phyloP scores from a whole-genome alignment of 2,113 vertebrate species.

The Ophiodon elongatus region DNA sequence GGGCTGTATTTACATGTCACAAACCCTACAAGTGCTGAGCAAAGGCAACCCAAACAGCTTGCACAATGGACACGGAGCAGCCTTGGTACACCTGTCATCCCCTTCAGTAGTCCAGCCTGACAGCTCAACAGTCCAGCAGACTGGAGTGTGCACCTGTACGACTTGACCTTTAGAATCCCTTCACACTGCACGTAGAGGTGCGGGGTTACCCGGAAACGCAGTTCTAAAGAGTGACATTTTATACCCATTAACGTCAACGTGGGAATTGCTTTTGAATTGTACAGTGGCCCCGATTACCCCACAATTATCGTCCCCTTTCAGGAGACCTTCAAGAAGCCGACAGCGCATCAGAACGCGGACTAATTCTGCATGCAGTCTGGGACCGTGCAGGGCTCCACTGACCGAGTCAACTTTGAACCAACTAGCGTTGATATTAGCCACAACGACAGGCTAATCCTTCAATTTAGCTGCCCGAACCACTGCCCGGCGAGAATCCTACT shows the following conservation, averaged over 20 bases:
- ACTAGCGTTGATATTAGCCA: not conserved
- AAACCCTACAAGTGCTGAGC: slow-evolving; percentile 7
- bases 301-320: not conserved
- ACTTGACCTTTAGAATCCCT: not conserved
- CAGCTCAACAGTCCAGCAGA: not conserved
- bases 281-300: not conserved
- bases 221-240: not conserved
- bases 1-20: slow-evolving; percentile 32
- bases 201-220: not conserved
- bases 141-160: not conserved
- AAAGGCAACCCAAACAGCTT: slow-evolving; percentile 47
- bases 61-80: slow-evolving; percentile 13
- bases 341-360: not conserved
- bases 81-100: not conserved
- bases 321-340: rapidly evolving
- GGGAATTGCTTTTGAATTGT: not conserved
- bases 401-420: not conserved
- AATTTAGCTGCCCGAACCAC: not conserved
- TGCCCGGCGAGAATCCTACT: not conserved
- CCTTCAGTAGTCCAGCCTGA: no score
- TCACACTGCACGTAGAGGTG: not conserved
- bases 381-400: not conserved
- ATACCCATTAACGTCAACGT: not conserved
- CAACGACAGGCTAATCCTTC: not conserved
- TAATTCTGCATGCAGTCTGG: not conserved